Base-by-base conservation (phyloP, 2,113 vertebrate species). In the Indri indri region DNA sequence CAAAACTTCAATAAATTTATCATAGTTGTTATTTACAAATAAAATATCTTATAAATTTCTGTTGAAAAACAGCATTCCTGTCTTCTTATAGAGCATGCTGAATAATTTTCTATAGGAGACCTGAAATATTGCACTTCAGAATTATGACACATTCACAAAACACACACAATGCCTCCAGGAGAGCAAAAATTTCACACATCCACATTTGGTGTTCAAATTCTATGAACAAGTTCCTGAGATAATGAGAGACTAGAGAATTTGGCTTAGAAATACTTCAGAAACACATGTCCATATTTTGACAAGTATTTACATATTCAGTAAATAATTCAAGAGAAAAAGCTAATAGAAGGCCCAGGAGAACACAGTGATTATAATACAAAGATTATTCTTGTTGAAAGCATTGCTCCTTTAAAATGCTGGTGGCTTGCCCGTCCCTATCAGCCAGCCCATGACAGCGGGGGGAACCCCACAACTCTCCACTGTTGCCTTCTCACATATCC, bases 301-400 rank as follows among this genome's bases (percentile, higher is more conserved):
- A 98, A 96, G 90, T 92, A 96, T 95, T 98, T 97, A 96, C 89
- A 87, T 2, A 73, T 9, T 88, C 77, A 81, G 47, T 97, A 97
- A 98, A 98, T 98, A 97, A 98, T 94, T 97, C 88, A 98, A 95
- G 59, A 98, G 79, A 23, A 95, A 77, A 92, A 93, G 66, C 11
- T 94, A 97, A 93, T 61, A 91, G 6, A 93, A 90, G 47, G 8
- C 32, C 45, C 71, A 76, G 0, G 16, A 92, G 47, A 84, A 76
- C 54, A 14, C 10, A 42, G 32, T 76, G 85, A 92, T 83, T 45
- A 85, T 76, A 95, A 91, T 93, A 27, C 68, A 89, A 74, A 88
- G n/a, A 88, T 6, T 59, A 40, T 20, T 73, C 93, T 83, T 79
- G 50, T 71, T 90, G 40, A 32, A 90, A 95, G 57, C 14, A n/a